Percentiles rank a stretch among this genome's conserved stretches.
These are phyloP conservation scores for Pseudomyrmex flavicornis DNA, from an alignment of 1,140 invertebrate genomes.

Conservation along the genomic window DNA sequence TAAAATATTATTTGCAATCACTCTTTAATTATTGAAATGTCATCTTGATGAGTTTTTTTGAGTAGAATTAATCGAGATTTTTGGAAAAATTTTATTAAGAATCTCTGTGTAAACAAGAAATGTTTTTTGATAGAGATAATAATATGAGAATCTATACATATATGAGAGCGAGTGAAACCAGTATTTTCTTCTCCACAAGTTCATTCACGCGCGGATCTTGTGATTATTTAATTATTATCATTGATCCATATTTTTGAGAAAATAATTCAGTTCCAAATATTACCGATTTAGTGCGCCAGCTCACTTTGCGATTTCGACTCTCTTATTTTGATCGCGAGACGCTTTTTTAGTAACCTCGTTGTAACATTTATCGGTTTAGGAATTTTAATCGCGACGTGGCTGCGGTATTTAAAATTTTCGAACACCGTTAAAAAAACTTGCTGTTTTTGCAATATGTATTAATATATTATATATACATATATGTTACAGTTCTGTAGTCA, in stretches of 20 bases:
- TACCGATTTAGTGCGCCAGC: no score
- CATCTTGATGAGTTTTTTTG: no score
- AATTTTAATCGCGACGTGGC: neutral
- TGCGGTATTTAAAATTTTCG: neutral
- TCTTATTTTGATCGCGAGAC: neutral
- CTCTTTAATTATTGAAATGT: no score
- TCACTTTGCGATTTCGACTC: neutral
- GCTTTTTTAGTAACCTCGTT: neutral
- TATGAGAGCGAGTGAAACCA: neutral
- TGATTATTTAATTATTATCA: neutral
- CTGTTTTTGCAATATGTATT: neutral
- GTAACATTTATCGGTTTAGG: neutral
- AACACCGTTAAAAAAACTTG: neutral
- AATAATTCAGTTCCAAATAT: neutral
- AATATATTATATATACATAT: neutral
- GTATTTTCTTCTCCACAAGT: neutral
- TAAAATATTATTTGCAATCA: no score
- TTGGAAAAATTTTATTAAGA: no score
- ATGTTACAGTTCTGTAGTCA: neutral
- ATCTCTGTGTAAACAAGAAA: no score
- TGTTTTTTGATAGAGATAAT: no score
- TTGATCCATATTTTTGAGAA: constrained; percentile 1
- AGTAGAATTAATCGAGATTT: no score
- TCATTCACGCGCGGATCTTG: constrained; percentile 17
- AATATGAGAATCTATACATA: no score